phyloP scores from a whole-genome alignment of 2,888 invertebrate genomes.

The Lasioglossum lativentre region DNA sequence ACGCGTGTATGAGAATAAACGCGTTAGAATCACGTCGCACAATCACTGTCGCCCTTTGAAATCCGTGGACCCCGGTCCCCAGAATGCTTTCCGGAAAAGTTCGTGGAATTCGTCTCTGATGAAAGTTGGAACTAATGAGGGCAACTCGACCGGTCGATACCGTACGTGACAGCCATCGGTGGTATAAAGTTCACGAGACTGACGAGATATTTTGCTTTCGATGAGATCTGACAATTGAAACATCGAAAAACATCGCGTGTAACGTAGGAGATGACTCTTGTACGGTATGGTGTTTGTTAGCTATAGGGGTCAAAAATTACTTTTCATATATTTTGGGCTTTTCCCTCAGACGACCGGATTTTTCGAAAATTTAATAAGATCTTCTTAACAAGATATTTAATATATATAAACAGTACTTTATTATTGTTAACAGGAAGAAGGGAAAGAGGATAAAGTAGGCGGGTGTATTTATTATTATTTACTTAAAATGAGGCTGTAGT shows the following conservation, averaged over 20 bases:
- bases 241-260: neutral
- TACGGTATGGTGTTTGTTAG: too few relatives aligned
- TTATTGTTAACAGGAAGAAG: too few relatives aligned
- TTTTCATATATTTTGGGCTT: too few relatives aligned
- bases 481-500: neutral
- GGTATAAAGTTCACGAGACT: neutral
- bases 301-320: too few relatives aligned
- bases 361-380: neutral
- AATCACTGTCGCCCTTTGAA: conserved; percentile 16
- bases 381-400: neutral
- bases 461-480: too few relatives aligned
- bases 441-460: too few relatives aligned
- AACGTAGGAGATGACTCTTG: too few relatives aligned
- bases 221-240: neutral
- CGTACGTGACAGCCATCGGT: neutral
- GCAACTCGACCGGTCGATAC: neutral
- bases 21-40: conserved; percentile 19
- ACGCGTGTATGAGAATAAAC: conserved; percentile 26
- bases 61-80: neutral
- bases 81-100: neutral
- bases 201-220: neutral
- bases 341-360: neutral
- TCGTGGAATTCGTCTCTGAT: neutral
- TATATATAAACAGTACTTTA: too few relatives aligned
- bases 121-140: neutral